Evolutionary conservation across 2,888 invertebrate species (phyloP).

Genomic region (Coleophora deauratella): DNA sequence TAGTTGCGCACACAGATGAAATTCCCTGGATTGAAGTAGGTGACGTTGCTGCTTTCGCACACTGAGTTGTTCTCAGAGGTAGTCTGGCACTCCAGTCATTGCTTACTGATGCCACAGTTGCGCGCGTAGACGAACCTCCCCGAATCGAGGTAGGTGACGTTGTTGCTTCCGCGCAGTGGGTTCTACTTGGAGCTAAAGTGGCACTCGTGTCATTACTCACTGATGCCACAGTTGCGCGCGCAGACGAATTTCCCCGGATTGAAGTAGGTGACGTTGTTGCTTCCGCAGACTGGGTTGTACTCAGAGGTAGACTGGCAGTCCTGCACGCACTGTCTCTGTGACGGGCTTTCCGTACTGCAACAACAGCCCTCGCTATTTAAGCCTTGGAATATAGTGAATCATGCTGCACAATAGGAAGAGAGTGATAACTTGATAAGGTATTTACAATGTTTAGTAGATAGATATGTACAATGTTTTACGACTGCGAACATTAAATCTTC

Average conservation of each 20-base stretch:
- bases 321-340: constrained; percentile 26
- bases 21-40: constrained; percentile 36
- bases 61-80: constrained; percentile 32
- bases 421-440: too few species aligned
- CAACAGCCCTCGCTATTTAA: too few species aligned
- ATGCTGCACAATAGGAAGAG: too few species aligned
- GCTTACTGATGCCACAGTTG: constrained; percentile 37
- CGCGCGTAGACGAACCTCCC: constrained; percentile 37
- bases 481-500: too few species aligned
- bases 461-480: too few species aligned
- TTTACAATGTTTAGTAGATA: too few species aligned
- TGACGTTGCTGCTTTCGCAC: constrained; percentile 32
- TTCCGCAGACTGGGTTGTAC: constrained; percentile 34
- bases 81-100: too few species aligned
- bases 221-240: constrained; percentile 34
- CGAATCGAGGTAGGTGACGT: constrained; percentile 37
- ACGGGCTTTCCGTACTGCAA: constrained; percentile 17
- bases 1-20: constrained; percentile 38
- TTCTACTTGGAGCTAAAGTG: too few species aligned
- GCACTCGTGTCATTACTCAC: too few species aligned
- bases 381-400: too few species aligned
- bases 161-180: constrained; percentile 33
- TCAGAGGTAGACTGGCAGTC: constrained; percentile 28
- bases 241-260: constrained; percentile 37
- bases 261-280: constrained; percentile 36